Evolutionary conservation across 1,140 invertebrate genomes (phyloP).

Genomic region (Aphaenogaster rudis): DNA sequence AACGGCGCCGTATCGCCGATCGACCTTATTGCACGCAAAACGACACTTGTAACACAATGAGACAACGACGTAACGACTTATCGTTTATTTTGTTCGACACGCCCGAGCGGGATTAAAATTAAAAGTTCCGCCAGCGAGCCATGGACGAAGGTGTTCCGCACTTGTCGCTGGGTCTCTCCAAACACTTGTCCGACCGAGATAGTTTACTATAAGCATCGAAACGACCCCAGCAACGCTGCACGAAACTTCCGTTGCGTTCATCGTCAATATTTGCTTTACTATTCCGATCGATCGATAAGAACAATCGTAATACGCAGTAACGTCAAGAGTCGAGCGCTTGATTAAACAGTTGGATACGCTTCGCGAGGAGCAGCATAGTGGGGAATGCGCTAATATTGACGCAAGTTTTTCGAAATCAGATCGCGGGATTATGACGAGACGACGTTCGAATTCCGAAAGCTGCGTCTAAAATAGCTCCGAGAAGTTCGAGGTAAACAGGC

Average conservation of each 20-base stretch:
- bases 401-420: conserved; percentile 1
- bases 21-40: conserved; percentile 25
- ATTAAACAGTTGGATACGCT: conserved; percentile 32
- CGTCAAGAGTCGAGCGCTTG: not conserved
- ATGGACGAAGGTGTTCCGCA: not conserved
- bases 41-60: conserved; percentile 3
- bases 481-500: not conserved
- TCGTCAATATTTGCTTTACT: conserved; percentile 21
- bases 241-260: conserved; percentile 5
- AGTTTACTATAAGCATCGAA: not conserved
- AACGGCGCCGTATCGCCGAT: conserved; percentile 31
- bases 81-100: not conserved
- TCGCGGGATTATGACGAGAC: not conserved
- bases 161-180: not conserved
- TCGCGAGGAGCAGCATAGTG: not conserved
- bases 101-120: conserved; percentile 26
- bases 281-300: conserved; percentile 25
- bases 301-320: conserved; percentile 22
- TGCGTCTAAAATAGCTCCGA: not conserved
- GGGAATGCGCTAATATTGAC: conserved; percentile 11
- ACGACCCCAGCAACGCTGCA: not conserved
- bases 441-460: not conserved
- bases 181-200: not conserved
- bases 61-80: conserved; percentile 13
- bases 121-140: not conserved